Evolutionary conservation across 2,888 invertebrate species (phyloP).

Genomic region (Temnothorax ravouxi): DNA sequence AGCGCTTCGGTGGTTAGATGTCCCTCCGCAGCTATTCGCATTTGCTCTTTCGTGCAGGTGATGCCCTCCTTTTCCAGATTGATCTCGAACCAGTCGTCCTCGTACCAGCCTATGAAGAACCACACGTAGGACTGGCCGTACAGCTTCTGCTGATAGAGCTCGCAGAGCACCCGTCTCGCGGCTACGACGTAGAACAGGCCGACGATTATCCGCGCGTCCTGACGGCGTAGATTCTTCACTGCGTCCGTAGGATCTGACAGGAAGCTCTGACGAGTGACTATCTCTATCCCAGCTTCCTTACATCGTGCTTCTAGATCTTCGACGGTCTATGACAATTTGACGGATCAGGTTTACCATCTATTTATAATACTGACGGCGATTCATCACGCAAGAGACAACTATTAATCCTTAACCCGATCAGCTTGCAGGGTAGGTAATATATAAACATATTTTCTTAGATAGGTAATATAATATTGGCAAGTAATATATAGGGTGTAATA

Average conservation of each 20-base stretch:
- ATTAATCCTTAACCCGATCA: background rate
- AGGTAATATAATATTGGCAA: too few relatives aligned
- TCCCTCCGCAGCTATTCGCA: constrained; percentile 97
- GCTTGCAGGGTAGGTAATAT: background rate
- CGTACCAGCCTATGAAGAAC: constrained; percentile 99
- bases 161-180: constrained; percentile 98
- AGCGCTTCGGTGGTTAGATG: constrained; percentile 99
- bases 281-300: constrained; percentile 96
- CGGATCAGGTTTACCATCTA: background rate
- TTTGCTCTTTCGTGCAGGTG: constrained; percentile 96
- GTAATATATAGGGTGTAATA: too few relatives aligned
- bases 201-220: constrained; percentile 99
- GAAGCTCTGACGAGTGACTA: constrained; percentile 98
- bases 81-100: constrained; percentile 99
- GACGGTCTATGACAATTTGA: constrained; percentile 91
- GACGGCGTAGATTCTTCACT: constrained; percentile 96
- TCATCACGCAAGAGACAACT: background rate
- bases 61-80: constrained; percentile 95
- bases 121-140: constrained; percentile 99
- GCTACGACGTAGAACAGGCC: constrained; percentile 99
- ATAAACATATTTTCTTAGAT: background rate
- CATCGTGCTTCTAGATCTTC: constrained; percentile 98
- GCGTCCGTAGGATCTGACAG: constrained; percentile 98
- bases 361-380: background rate
- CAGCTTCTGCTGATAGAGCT: constrained; percentile 96